Evolutionary conservation across 2,797 vertebrate species (phyloP), one percentile per base, ranked within the genome.

Genomic region (Bufotes viridis): DNA sequence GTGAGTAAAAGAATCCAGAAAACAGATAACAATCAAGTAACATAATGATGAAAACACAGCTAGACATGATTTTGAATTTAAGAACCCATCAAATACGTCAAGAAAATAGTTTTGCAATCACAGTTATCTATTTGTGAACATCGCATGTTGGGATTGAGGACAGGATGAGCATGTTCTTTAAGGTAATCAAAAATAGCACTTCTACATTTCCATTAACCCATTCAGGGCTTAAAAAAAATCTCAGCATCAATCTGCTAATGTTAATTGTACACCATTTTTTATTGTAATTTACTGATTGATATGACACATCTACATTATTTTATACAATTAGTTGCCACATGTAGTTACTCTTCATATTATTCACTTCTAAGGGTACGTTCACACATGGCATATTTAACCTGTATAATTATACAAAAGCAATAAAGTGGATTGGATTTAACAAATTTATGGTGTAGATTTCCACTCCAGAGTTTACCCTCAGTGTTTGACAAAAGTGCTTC

Each of bases 51-150:
- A 34, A 69, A 53, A 83, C 57, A 67, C 34, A 17, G 34, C 65
- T 72, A 81, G 81, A 80, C 42, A 69, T 57, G 12, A 70, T 65
- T 55, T 79, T 57, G 22, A 53, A 81, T 80, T 86, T 81, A 70
- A 53, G 53, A 49, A 87, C 22, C n/a, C 69, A 83, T 34, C 18
- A 26, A 58, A 29, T 26, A 34, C 49, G 29, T 70, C 78, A 78
- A 53, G 13, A 67, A 15, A n/a, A 78, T 15, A 86, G 24, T 78
- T 53, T 51, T 78, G 58, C 74, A 85, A 85, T 61, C 70, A 60
- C 26, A 57, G 82, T 75, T 76, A 75, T 49, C 70, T 60, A 20
- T 69, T 79, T 55, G 34, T 78, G 24, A 76, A 63, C 42, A 86
- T 14, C 49, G 57, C 24, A 34, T 78, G 17, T 15, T 60, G 63